Evolutionary conservation across 2,113 vertebrate species (phyloP).

Genomic region (Danionella cerebrum): DNA sequence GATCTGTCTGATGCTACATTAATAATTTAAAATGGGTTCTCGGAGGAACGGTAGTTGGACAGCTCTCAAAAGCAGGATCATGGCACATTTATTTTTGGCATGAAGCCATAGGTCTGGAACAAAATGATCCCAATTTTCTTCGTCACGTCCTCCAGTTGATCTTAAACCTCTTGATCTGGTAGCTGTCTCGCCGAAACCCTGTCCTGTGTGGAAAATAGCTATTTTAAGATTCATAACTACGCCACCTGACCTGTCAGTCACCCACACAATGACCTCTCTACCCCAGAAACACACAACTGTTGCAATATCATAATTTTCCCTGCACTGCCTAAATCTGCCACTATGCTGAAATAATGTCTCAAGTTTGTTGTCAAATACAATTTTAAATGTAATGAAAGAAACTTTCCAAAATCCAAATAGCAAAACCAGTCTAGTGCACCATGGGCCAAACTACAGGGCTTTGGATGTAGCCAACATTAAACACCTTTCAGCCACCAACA

Average conservation of each 20-base stretch:
- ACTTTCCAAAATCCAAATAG: too few relatives aligned
- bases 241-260: conserved; percentile 9
- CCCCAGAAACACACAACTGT: not conserved
- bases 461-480: too few relatives aligned
- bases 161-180: not conserved
- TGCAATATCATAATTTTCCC: not conserved
- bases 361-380: too few relatives aligned
- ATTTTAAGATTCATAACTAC: conserved; percentile 19
- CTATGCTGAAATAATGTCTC: too few relatives aligned
- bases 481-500: too few relatives aligned
- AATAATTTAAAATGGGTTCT: too few relatives aligned
- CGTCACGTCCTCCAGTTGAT: not conserved
- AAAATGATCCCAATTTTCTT: conserved; percentile 31
- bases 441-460: too few relatives aligned
- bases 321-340: too few relatives aligned
- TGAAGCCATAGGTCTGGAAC: conserved; percentile 37
- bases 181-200: not conserved
- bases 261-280: conserved; percentile 21
- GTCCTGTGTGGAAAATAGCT: not conserved
- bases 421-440: too few relatives aligned
- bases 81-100: conserved; percentile 37
- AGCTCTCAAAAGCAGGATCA: conserved; percentile 16
- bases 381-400: too few relatives aligned
- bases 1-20: too few relatives aligned
- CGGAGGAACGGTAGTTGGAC: too few relatives aligned